A percentile compares a stretch with the other conserved stretches of the same genome.
These are phyloP conservation scores for Melanocharis versteri DNA, from an alignment of 2,113 vertebrate species.

Conservation along the genomic window DNA sequence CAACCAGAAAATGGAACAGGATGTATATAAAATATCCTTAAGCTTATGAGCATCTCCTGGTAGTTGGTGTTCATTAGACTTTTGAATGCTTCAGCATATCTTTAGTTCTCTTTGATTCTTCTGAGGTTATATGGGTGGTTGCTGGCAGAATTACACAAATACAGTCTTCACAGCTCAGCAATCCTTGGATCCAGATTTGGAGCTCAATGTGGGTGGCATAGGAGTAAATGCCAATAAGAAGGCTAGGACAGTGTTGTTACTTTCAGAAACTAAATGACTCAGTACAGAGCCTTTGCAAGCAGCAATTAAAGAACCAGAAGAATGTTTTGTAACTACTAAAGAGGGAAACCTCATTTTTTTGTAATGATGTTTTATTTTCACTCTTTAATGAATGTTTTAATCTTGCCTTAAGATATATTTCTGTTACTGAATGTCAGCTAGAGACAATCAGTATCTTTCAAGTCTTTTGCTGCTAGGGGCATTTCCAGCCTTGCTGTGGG, in stretches of 20 bases:
- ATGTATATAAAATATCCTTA: neutral
- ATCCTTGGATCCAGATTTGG: slow-evolving; percentile 73
- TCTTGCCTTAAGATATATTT: slow-evolving; percentile 6
- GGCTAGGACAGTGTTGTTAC: slow-evolving; percentile 69
- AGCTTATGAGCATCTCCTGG: neutral
- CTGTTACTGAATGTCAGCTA: neutral
- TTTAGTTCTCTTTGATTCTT: slow-evolving; percentile 76
- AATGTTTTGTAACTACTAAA: slow-evolving; percentile 48
- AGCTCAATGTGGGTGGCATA: slow-evolving; percentile 79
- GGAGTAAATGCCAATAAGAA: slow-evolving; percentile 71
- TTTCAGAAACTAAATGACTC: slow-evolving; percentile 68
- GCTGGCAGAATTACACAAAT: slow-evolving; percentile 77
- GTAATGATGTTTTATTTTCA: slow-evolving; percentile 14
- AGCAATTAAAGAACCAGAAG: slow-evolving; percentile 62
- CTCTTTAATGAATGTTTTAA: slow-evolving; percentile 3
- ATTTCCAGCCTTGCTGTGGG: neutral
- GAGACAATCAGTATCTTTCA: neutral
- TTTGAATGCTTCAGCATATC: slow-evolving; percentile 68
- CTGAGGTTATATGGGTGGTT: slow-evolving; percentile 79
- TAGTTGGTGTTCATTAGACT: slow-evolving; percentile 32
- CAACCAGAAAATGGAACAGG: neutral
- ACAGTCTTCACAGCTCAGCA: slow-evolving; percentile 76
- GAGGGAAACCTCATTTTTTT: slow-evolving; percentile 12
- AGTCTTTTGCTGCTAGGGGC: neutral
- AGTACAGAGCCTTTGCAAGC: slow-evolving; percentile 55